These are phyloP conservation scores for Otus scops DNA, from an alignment of 2,797 vertebrate genomes.

Conservation along the genomic window DNA sequence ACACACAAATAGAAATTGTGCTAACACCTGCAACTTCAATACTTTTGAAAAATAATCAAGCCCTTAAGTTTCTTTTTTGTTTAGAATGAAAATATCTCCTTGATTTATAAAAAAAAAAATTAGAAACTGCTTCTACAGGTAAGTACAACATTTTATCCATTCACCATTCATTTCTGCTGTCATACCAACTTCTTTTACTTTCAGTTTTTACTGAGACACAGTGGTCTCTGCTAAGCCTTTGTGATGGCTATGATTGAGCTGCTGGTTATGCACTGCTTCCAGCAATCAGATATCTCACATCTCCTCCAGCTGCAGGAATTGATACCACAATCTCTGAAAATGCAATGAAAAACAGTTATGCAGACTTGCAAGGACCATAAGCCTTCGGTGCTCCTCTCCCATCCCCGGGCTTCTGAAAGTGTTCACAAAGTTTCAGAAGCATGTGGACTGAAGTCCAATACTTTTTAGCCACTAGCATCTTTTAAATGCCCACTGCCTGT, in stretches of 20 bases:
- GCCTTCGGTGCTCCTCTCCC: fast-evolving
- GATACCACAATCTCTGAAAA: neutral
- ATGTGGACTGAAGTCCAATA: neutral
- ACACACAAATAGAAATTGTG: neutral
- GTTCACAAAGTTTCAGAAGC: neutral
- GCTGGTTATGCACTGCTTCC: neutral
- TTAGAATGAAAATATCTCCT: neutral
- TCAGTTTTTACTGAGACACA: neutral
- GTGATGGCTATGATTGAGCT: neutral
- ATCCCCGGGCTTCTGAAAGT: neutral
- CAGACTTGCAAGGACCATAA: neutral
- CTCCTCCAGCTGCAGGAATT: neutral
- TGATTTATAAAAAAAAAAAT: neutral
- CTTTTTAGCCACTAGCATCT: neutral
- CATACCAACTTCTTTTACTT: neutral
- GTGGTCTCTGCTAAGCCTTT: neutral
- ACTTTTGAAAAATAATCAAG: slow-evolving; percentile 45
- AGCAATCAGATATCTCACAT: neutral
- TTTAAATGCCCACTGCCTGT: neutral
- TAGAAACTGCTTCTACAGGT: slow-evolving; percentile 8
- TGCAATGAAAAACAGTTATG: neutral
- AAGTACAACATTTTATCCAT: neutral
- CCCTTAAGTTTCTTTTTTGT: slow-evolving; percentile 23
- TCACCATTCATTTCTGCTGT: slow-evolving; percentile 7
- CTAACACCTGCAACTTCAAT: slow-evolving; percentile 19